Base-by-base conservation (phyloP, 2,113 vertebrate species). In the Mastomys coucha region DNA sequence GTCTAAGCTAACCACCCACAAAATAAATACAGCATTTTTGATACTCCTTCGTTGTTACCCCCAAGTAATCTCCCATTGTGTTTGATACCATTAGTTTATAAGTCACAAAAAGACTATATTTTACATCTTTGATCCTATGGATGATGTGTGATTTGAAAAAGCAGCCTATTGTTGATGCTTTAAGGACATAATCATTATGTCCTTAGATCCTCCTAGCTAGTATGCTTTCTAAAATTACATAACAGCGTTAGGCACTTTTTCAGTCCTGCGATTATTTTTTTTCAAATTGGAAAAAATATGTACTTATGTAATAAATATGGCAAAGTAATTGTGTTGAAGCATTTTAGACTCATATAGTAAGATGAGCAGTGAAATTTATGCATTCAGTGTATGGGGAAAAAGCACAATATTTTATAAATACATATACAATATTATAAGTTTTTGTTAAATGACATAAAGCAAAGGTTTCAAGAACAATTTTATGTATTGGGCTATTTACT, bases 71-170 rank as follows among this genome's bases (percentile, higher is more conserved):
- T 51, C 89, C 51, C 22, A 72, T 60, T 72, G 42, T 91, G 9
- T n/a, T 92, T 92, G 22, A 78, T 70, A 87, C 72, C 77, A 73
- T 45, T 87, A 51, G 10, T 28, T 81, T 24, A 86, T 1, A 91
- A 78, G 75, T 70, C 36, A 86, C 28, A 92, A 96, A 96, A 91
- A 26, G 76, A 82, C 20, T 91, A 84, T 45, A 7, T 89, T 76
- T 67, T 91, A 89, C 81, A 81, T 45, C 14, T 90, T 60, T 88
- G n/a, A 80, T 14, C 90, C 39, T 1, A 75, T 88, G 63, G 88
- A 60, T 77, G 39, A 42, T 78, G 24, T 67, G 28, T 76, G 45
- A 93, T 87, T 11, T 60, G 45, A 89, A 97, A 78, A 7, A 85
- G 20, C 65, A 82, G 56, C 65, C 49, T 3, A 39, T 51, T 70